Evolutionary conservation across 2,113 vertebrate genomes (phyloP), one percentile per base, ranked within the genome.

Genomic region (Chunga burmeisteri): DNA sequence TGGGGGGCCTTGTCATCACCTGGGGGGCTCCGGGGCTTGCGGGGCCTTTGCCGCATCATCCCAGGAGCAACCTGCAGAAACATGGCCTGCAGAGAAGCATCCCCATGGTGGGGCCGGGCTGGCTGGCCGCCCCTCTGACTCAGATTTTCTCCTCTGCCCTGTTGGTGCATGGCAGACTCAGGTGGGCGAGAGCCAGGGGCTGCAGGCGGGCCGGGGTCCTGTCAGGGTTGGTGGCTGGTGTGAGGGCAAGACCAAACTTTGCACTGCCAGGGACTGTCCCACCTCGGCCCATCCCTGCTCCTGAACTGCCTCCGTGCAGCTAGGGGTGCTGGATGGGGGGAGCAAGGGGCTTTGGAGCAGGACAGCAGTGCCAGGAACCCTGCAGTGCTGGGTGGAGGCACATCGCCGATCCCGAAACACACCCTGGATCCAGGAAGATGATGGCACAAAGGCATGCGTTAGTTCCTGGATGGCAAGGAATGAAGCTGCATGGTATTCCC

Each of bases 301-400:
- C 47, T 34, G 46, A 30, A 34, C 34, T 19, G 27, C n/a, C 58
- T 61, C 36, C 0, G 0, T 30, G 63, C 7, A 3, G 16, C 26
- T 7, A 12, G 40, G 42, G 29, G 11, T 36, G 68, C 40, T 5
- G 23, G 34, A 16, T 6, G 3, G 26, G 44, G 17, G 20, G 20
- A n/a, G 11, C 1, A 2, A 42, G 27, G 7, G 11, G 7, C n/a
- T 14, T 4, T 1, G 9, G 59, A 47, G 30, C 49, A 40, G 42
- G 49, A 13, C 2, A 13, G 56, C 1, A 1, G 18, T 52, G 58
- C 55, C 3, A 1, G 36, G 10, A 47, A 44, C 30, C 50, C 27
- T 2, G 2, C 6, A 15, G 23, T 0, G 0, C 27, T n/a, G 81
- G 23, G 20, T 49, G 44, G 55, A 34, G 47, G 65, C n/a, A 8